These are phyloP conservation scores for Lordiphosa mommai DNA, from an alignment of 1,140 invertebrate species.

Conservation along the genomic window DNA sequence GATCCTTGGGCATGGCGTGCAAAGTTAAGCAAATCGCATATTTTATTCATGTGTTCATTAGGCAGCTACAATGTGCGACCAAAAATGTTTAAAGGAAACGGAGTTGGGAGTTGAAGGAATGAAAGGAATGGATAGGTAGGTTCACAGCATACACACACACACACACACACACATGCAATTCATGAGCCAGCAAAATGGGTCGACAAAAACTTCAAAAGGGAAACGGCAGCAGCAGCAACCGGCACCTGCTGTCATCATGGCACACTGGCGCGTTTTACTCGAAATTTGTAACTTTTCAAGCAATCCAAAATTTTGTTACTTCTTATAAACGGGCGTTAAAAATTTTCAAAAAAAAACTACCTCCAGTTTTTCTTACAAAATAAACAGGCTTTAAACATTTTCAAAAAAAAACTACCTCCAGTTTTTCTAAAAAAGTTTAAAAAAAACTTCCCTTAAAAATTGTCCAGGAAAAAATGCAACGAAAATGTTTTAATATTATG, in stretches of 20 bases:
- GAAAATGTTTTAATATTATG: no score
- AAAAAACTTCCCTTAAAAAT: no score
- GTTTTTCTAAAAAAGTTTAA: no score
- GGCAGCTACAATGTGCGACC: slow-evolving; percentile 76
- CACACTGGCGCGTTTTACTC: no score
- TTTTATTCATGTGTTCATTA: slow-evolving; percentile 78
- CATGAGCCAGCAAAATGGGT: slow-evolving; percentile 72
- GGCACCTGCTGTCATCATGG: slow-evolving; percentile 6
- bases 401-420: no score
- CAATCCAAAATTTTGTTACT: no score
- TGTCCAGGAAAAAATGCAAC: no score
- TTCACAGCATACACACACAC: not conserved
- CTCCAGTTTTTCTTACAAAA: no score
- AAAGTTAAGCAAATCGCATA: slow-evolving; percentile 78
- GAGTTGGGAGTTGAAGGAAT: slow-evolving; percentile 16
- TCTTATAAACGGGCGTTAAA: no score
- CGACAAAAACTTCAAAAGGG: slow-evolving; percentile 68
- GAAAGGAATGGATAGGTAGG: not conserved
- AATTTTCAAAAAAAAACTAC: no score
- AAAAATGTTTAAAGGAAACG: slow-evolving; percentile 75
- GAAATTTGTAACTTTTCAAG: no score
- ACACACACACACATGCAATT: slow-evolving; percentile 20
- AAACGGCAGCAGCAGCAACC: slow-evolving; percentile 45
- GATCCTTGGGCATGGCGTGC: slow-evolving; percentile 48
- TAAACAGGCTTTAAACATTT: no score